Base-by-base conservation (phyloP, 2,888 invertebrate species). In the Caenorhabditis sulstoni region DNA sequence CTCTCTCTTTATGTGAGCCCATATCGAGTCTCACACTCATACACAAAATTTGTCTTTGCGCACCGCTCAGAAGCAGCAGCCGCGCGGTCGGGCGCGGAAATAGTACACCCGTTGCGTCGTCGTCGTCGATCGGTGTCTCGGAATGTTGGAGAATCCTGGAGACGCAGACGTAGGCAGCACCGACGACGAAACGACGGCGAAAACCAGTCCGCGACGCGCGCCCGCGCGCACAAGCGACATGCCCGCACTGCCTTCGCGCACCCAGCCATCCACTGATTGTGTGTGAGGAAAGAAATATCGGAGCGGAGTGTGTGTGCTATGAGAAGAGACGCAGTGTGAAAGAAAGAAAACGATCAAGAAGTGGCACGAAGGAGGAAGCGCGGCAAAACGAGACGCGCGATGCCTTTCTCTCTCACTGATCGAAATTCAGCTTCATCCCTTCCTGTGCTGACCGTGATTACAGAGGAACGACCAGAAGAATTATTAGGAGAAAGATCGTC, bases 161-260 rank as follows among this genome's bases (percentile, higher is more conserved):
- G 68, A 68, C 68, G 68, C 68, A 64, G 57, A 39, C 47, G 58
- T 18, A 49, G 71, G 47, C 58, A 65, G 58, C 52, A 53, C 44
- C 65, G 74, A 65, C 52, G 59, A 53, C 65, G 74, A 65, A 57
- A 57, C 53, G 58, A 66, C 65, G 53, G 65, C 37, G 53, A 66
- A 59, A 74, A 65, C 74, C 74, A 65, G 66, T 66, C 74, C 74
- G 65, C 59, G 58, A 50, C 41, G 58, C 49, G 50, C 74, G 53
- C 52, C 59, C 50, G 41, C 41, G 58, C 49, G 50, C 74, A 52
- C 52, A 58, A 64, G 57, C 50, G 57, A 65, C 49, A 58, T 64
- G 73, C 58, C 29, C 29, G 73, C 65, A 49, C 53, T 49, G 62
- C 53, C 64, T 64, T 62, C 64, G 62, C 62, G 58, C 62, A 59